phyloP scores from a whole-genome alignment of 2,797 vertebrate species.

The Tapera naevia region DNA sequence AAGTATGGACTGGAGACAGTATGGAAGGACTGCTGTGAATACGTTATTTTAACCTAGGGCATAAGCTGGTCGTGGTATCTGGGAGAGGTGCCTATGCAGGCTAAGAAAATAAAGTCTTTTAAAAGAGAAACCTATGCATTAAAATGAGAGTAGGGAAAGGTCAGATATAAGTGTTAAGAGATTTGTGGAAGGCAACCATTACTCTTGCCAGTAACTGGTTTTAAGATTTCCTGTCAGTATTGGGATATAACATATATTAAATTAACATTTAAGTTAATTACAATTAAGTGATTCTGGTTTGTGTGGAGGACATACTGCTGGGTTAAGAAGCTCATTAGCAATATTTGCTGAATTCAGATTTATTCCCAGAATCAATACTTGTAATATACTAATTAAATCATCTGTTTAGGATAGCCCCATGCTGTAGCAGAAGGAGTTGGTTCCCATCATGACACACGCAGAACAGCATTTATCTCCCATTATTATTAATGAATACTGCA shows the following conservation, averaged over 20 bases:
- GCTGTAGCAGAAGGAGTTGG: neutral
- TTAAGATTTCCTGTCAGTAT: conserved; percentile 15
- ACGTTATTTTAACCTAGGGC: neutral
- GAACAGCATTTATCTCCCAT: conserved; percentile 43
- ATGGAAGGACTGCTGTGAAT: neutral
- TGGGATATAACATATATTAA: neutral
- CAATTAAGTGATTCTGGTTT: conserved; percentile 34
- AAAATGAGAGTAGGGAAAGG: neutral
- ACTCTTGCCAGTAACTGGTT: neutral
- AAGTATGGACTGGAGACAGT: neutral
- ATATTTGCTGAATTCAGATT: conserved; percentile 55
- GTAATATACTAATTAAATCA: conserved; percentile 56
- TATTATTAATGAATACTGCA: conserved; percentile 64
- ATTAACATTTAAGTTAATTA: no score
- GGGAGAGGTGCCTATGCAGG: neutral
- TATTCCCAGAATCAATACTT: conserved; percentile 59
- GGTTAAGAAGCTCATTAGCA: conserved; percentile 46
- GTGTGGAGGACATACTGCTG: conserved; percentile 17
- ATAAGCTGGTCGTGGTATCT: neutral
- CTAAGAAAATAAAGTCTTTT: neutral
- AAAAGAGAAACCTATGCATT: neutral
- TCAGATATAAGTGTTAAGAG: neutral
- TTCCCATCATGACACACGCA: conserved; percentile 19
- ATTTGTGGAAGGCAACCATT: neutral
- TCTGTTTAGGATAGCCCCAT: conserved; percentile 52